These are phyloP conservation scores for Tetrax tetrax DNA, from an alignment of 2,113 vertebrate genomes.

Conservation along the genomic window DNA sequence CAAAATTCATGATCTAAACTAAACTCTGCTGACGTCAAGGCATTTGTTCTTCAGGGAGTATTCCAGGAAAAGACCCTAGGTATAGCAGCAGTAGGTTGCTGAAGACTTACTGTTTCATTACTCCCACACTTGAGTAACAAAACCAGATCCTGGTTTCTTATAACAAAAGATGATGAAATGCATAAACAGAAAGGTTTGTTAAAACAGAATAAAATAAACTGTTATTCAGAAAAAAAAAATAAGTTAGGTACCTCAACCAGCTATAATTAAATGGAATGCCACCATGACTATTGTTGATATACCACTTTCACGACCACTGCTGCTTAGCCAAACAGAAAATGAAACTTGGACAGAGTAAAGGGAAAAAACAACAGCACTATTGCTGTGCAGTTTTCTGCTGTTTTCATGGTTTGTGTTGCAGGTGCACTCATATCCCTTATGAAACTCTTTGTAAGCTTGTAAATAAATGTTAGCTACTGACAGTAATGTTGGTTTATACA, in stretches of 20 bases:
- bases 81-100: not conserved
- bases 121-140: not conserved
- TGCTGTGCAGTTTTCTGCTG: not conserved
- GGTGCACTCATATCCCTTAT: not conserved
- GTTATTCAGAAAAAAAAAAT: constrained; percentile 30
- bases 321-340: constrained; percentile 33
- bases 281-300: constrained; percentile 1
- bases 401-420: constrained; percentile 59
- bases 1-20: not conserved
- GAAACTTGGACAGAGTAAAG: constrained; percentile 5
- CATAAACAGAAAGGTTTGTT: constrained; percentile 10
- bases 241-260: constrained; percentile 1
- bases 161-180: constrained; percentile 11
- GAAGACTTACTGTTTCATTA: not conserved
- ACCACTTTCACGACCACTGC: constrained; percentile 39
- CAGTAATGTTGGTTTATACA: not conserved
- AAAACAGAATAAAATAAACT: constrained; percentile 38
- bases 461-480: constrained; percentile 35
- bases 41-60: not conserved
- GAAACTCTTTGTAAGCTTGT: constrained; percentile 7
- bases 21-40: not conserved
- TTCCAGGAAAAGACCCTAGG: not conserved
- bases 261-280: constrained; percentile 11
- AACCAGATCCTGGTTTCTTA: not conserved
- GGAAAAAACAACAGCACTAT: not conserved